Percentiles rank a stretch among this genome's conserved stretches.
phyloP scores from a whole-genome alignment of 2,888 invertebrate species.

The Lycaena phlaeas region DNA sequence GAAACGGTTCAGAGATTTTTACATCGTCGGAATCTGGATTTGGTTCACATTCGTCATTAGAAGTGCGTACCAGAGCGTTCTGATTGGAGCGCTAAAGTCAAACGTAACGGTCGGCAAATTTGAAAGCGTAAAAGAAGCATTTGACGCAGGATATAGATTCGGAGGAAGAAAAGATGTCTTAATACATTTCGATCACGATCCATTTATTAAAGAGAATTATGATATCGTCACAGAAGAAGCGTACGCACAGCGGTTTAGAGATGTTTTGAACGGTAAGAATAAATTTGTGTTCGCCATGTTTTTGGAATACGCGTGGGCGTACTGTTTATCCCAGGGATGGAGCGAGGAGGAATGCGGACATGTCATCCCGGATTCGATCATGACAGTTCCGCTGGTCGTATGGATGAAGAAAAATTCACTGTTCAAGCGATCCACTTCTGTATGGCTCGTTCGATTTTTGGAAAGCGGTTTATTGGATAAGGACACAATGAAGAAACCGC shows the following conservation, averaged over 20 bases:
- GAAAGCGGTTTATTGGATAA: slow-evolving; percentile 43
- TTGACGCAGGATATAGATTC: slow-evolving; percentile 36
- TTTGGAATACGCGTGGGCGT: slow-evolving; percentile 43
- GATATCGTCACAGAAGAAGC: slow-evolving; percentile 36
- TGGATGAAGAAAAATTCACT: slow-evolving; percentile 47
- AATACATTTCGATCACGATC: slow-evolving; percentile 44
- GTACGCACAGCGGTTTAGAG: slow-evolving; percentile 37
- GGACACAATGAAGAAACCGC: slow-evolving; percentile 27
- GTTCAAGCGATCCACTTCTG: slow-evolving; percentile 29
- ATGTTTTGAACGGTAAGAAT: slow-evolving; percentile 34
- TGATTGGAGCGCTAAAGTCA: slow-evolving; percentile 48
- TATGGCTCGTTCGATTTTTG: slow-evolving; percentile 43
- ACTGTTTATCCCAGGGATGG: slow-evolving; percentile 37
- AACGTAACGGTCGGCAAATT: slow-evolving; percentile 40
- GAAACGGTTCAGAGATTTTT: slow-evolving; percentile 46
- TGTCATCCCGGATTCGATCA: slow-evolving; percentile 42
- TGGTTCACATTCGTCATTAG: slow-evolving; percentile 53
- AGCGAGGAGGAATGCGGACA: slow-evolving; percentile 46
- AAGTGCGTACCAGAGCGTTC: slow-evolving; percentile 49
- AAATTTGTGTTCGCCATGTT: slow-evolving; percentile 45
- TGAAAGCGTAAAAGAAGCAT: slow-evolving; percentile 35
- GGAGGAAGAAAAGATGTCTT: slow-evolving; percentile 44
- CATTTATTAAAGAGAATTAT: slow-evolving; percentile 34
- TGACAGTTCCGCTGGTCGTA: slow-evolving; percentile 45
- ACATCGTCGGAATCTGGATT: slow-evolving; percentile 44